These are phyloP conservation scores for Glossophaga mutica DNA, from an alignment of 2,797 vertebrate genomes.

Conservation along the genomic window DNA sequence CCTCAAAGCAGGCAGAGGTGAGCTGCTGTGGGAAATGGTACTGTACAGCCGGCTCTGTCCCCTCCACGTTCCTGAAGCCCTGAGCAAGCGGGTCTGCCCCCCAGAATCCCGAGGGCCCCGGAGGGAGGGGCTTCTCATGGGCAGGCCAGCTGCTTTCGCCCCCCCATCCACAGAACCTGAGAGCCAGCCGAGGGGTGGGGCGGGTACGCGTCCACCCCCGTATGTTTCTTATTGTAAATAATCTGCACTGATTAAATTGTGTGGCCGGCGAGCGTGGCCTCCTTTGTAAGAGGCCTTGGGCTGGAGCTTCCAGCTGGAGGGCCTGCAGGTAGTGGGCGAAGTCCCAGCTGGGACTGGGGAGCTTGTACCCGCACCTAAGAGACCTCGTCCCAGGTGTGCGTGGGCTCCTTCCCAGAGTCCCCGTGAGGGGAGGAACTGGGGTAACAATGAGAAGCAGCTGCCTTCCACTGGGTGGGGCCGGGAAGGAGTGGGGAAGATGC, in stretches of 20 bases:
- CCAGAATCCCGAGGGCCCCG: not conserved
- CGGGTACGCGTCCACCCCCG: not conserved
- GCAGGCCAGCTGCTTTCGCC: not conserved
- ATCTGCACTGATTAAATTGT: constrained; percentile 68
- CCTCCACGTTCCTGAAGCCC: not conserved
- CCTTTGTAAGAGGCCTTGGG: not conserved
- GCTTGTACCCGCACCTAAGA: not conserved
- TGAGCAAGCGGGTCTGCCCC: not conserved
- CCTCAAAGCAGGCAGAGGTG: not conserved
- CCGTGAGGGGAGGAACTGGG: too few species aligned
- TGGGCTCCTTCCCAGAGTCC: not conserved
- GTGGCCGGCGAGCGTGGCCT: constrained; percentile 15
- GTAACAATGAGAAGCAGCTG: not conserved
- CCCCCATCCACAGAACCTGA: not conserved
- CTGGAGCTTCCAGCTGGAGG: not conserved
- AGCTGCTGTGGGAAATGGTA: constrained; percentile 65
- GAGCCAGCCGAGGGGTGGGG: not conserved
- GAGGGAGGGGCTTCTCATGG: not conserved
- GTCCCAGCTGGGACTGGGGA: not conserved
- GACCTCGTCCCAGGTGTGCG: not conserved
- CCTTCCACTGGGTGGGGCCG: not conserved
- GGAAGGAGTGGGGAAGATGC: not conserved
- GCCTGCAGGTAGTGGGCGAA: not conserved
- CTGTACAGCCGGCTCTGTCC: constrained; percentile 51
- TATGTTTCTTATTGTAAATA: constrained; percentile 67